phyloP scores from a whole-genome alignment of 2,888 invertebrate genomes.

The Spialia ferax region DNA sequence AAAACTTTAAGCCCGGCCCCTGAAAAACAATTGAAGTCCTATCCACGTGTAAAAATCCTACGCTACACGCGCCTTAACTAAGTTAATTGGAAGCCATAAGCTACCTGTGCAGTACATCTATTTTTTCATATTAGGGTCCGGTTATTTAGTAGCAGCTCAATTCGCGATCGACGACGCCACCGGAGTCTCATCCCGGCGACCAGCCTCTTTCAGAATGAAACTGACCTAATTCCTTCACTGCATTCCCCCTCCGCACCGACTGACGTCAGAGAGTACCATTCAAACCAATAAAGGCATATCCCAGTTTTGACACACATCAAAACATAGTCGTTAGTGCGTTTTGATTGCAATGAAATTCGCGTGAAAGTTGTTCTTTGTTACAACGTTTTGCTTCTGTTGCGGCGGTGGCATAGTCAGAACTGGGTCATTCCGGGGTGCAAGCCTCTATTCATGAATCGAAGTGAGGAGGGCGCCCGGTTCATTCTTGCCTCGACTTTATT shows the following conservation, averaged over 20 bases:
- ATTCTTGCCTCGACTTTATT: constrained; percentile 72
- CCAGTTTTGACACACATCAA: constrained; percentile 52
- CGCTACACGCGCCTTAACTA: no score
- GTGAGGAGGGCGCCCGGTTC: constrained; percentile 74
- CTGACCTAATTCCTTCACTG: constrained; percentile 86
- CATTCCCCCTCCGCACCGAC: constrained; percentile 77
- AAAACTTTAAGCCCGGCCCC: no score
- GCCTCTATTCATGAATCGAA: constrained; percentile 87
- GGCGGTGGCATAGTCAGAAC: constrained; percentile 77
- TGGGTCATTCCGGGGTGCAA: constrained; percentile 90
- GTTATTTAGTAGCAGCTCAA: constrained; percentile 59
- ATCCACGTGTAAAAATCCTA: no score
- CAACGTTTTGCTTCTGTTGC: constrained; percentile 51
- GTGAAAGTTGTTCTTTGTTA: constrained; percentile 48
- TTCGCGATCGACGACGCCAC: constrained; percentile 63
- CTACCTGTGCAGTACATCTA: no score
- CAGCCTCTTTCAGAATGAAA: constrained; percentile 89
- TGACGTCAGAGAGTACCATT: constrained; percentile 85
- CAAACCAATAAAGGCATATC: constrained; percentile 58
- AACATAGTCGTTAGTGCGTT: constrained; percentile 45
- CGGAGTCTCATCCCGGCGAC: constrained; percentile 57
- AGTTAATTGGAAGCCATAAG: no score
- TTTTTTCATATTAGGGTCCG: constrained; percentile 39
- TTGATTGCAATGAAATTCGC: constrained; percentile 48
- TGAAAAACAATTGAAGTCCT: no score